Evolutionary conservation across 2,888 invertebrate genomes (phyloP), one percentile per base, ranked within the genome.

Genomic region (Agrotis clavis): DNA sequence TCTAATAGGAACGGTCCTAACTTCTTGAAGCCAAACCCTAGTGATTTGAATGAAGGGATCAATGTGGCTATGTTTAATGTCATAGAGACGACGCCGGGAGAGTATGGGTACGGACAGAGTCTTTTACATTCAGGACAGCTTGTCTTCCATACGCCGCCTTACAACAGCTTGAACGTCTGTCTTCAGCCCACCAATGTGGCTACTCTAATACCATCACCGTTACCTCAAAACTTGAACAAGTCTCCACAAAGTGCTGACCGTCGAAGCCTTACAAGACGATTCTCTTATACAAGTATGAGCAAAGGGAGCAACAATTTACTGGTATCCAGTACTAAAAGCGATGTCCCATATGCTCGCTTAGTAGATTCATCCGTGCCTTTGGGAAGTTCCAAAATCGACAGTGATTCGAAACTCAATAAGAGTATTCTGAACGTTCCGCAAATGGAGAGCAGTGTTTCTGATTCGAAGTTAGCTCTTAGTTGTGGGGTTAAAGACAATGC

Each of bases 51-150:
- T 71, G 98, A 98, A 86, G 98, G 98, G 4, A 97, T 98, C 51
- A 98, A 99, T 88, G 97, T 98, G 71, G 98, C 98, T 4, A 97
- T 97, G 81, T 98, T 98, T 87, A 97, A 97, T 96, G 97, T 96
- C 48, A 93, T 94, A 76, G 98, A 98, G 88, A 98, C 98, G 63
- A 96, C 97, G 30, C 97, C 97, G 4, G 98, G 98, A 86, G 99
- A 99, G 90, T 98, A 98, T 86, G 99, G 99, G 0, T 99, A 98
- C 90, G 99, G 99, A 0, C 99, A 99, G 93, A 99, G 99, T 90
- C 97, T 99, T 86, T 94, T 99, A 30, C 98, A 99, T 90, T 97
- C 98, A 71, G 97, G 98, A 47, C 98, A 98, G 91, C 95, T 99
- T 13, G 98, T 99, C 60, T 99, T 99, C 92, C 98, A 99, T 85